Conservation (phyloP, 2,888 invertebrate genomes). For the Autographa gamma region DNA sequence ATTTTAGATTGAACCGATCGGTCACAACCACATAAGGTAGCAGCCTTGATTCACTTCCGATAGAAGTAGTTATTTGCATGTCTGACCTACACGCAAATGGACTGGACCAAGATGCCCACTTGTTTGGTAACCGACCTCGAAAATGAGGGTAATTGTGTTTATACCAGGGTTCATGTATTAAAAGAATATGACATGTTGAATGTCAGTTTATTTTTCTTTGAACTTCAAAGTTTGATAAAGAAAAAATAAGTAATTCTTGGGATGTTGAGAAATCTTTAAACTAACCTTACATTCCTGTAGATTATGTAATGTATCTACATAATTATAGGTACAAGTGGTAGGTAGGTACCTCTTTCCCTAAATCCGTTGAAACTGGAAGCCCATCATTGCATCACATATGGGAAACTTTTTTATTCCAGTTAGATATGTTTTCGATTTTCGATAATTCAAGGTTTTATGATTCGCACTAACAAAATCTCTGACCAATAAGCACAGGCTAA, state of each 20-base stretch:
- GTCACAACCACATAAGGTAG: constrained; percentile 53
- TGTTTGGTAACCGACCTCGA: constrained; percentile 48
- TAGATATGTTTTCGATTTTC: too few species aligned
- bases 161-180: constrained; percentile 9
- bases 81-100: constrained; percentile 68
- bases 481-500: too few species aligned
- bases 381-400: too few species aligned
- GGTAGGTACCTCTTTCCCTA: too few species aligned
- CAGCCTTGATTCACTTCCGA: constrained; percentile 78
- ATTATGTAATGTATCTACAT: too few species aligned
- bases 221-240: not conserved
- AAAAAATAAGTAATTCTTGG: not conserved
- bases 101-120: constrained; percentile 59
- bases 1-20: constrained; percentile 40
- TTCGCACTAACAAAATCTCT: too few species aligned
- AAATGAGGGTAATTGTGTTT: constrained; percentile 45
- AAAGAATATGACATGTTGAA: not conserved
- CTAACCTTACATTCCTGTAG: too few species aligned
- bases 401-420: too few species aligned
- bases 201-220: not conserved
- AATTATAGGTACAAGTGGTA: too few species aligned
- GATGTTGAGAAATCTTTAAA: not conserved
- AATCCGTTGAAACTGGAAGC: too few species aligned
- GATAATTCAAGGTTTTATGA: too few species aligned
- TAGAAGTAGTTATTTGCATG: constrained; percentile 79